Conservation (phyloP, 2,797 vertebrate genomes). For the Rhinoraja longicauda region DNA sequence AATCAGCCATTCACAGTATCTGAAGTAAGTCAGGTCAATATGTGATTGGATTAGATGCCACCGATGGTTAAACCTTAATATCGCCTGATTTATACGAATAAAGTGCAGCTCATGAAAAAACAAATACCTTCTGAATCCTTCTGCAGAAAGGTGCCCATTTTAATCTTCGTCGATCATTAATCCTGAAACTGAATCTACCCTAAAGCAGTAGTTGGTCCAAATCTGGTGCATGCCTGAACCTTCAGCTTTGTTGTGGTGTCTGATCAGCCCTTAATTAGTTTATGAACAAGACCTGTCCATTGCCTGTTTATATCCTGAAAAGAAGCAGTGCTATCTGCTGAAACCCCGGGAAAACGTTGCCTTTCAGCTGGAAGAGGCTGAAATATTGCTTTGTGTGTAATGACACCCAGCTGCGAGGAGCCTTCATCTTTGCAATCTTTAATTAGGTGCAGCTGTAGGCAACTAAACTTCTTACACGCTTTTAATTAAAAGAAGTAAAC, state of each 20-base stretch:
- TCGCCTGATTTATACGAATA: not conserved
- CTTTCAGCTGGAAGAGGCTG: constrained; percentile 29
- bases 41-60: not conserved
- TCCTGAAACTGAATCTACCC: not conserved
- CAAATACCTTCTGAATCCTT: not conserved
- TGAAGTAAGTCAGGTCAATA: not conserved
- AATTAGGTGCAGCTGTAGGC: constrained; percentile 38
- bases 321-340: constrained; percentile 20
- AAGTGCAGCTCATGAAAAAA: not conserved
- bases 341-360: constrained; percentile 27
- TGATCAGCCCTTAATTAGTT: constrained; percentile 23
- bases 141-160: not conserved
- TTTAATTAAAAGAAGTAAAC: constrained; percentile 39
- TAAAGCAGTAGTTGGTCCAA: not conserved
- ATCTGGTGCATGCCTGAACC: not conserved
- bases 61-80: too few relatives aligned
- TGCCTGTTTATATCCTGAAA: constrained; percentile 29
- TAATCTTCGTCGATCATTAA: not conserved
- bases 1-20: not conserved
- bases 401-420: constrained; percentile 24
- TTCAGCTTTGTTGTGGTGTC: not conserved
- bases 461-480: constrained; percentile 25
- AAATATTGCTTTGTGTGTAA: constrained; percentile 35
- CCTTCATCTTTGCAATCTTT: constrained; percentile 39
- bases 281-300: constrained; percentile 16